Evolutionary conservation across 2,113 vertebrate species (phyloP), one percentile per base, ranked within the genome.

Genomic region (Galemys pyrenaicus): DNA sequence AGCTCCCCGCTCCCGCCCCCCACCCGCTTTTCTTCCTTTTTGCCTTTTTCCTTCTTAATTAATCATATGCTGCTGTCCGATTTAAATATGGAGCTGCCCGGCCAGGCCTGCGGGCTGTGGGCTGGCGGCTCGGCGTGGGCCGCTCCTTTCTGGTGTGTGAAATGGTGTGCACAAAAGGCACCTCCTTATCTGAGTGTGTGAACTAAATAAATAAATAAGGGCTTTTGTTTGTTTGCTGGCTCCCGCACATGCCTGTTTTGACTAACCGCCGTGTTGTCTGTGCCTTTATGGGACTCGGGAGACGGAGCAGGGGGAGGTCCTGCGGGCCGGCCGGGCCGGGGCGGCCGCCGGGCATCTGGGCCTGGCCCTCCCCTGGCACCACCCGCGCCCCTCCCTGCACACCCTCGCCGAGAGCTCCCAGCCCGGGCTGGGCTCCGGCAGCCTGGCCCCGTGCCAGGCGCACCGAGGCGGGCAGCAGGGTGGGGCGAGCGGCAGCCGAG

Each of bases 121-220:
- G 94, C 91, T 35, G 70, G 8, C 78, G 68, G 70, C 51, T 5
- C 1, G 17, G 35, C 10, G 89, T 91, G 89, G n/a, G 46, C 28
- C 79, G 71, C 89, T 39, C 73, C 87, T 83, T 44, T 88, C 95
- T 77, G 88, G 75, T 67, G 95, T 94, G 97, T 95, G 96, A 95
- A 94, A 97, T 94, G 80, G 87, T 71, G 95, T 51, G 94, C 96
- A 97, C 97, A 97, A 95, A 95, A 97, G 97, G 80, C 94, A n/a
- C n/a, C 94, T 92, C 95, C 97, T 95, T 89, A 96, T 96, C 97
- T 87, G 96, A 94, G 96, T 95, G 97, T 97, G 97, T 96, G 97
- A 97, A 96, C 97, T 95, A 97, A 97, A 96, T 97, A 97, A 97
- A 97, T 96, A 97, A 97, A 97, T 97, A 96, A 77, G 94, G 94